Evolutionary conservation across 1,140 invertebrate species (phyloP).

Genomic region (Diorhabda carinulata): DNA sequence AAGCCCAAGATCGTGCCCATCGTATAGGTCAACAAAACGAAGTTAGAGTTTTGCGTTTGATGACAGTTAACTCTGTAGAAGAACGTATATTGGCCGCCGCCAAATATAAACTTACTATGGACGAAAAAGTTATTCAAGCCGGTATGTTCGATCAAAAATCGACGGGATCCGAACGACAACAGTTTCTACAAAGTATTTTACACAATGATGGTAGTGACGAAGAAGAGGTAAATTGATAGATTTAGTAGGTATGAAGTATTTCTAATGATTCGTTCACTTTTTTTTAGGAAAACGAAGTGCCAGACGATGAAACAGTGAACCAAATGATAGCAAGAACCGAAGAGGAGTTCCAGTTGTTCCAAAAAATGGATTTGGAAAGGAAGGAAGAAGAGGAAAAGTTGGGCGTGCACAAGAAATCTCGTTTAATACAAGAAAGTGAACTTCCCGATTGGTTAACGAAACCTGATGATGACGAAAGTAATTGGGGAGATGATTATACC

Average conservation of each 20-base stretch:
- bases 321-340: constrained; percentile 96
- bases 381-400: constrained; percentile 76
- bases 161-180: constrained; percentile 91
- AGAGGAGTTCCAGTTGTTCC: constrained; percentile 92
- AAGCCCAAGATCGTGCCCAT: constrained; percentile 98
- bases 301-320: constrained; percentile 99
- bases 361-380: constrained; percentile 90
- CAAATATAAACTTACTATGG: constrained; percentile 93
- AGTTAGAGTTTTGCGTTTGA: constrained; percentile 91
- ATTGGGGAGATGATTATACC: constrained; percentile 72
- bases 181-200: constrained; percentile 91
- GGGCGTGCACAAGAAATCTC: constrained; percentile 69
- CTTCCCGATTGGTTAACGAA: constrained; percentile 93
- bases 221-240: constrained; percentile 54
- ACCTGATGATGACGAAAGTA: constrained; percentile 85
- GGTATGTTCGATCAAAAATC: constrained; percentile 99
- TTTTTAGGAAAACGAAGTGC: constrained; percentile 92
- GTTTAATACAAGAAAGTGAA: constrained; percentile 91
- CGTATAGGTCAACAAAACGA: constrained; percentile 98
- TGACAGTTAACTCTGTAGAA: constrained; percentile 98
- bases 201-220: constrained; percentile 91
- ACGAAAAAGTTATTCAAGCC: constrained; percentile 99
- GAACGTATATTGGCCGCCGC: constrained; percentile 95
- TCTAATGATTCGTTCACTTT: neutral
- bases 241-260: neutral